A percentile compares a stretch with the other conserved stretches of the same genome.
Conservation (phyloP, 2,797 vertebrate genomes). For the Zalophus californianus region DNA sequence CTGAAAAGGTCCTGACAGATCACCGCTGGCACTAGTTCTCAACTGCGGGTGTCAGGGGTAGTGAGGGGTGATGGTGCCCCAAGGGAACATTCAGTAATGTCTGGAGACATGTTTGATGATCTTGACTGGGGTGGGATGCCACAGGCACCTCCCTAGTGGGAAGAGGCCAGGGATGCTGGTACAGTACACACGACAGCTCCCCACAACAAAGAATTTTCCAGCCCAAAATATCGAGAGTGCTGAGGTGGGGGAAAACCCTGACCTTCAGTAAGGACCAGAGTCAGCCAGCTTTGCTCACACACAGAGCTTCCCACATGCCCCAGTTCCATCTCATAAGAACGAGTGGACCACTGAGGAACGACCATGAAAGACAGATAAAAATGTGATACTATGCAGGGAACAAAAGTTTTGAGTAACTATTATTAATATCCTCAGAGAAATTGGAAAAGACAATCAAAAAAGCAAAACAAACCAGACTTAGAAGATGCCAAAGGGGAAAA, state of each 20-base stretch:
- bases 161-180: background rate
- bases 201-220: background rate
- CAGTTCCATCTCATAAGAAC: background rate
- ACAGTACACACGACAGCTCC: background rate
- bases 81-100: background rate
- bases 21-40: background rate
- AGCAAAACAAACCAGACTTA: conserved; percentile 5
- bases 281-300: background rate
- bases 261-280: background rate
- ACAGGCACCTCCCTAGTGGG: background rate
- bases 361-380: background rate
- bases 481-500: background rate
- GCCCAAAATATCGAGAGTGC: background rate
- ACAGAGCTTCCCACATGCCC: background rate
- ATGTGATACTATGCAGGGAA: background rate
- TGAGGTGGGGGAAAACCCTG: background rate
- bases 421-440: conserved; percentile 17
- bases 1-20: background rate
- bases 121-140: background rate
- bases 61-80: background rate
- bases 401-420: conserved; percentile 15
- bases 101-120: background rate
- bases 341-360: background rate
- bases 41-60: background rate
- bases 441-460: conserved; percentile 19